Percentiles rank a stretch among this genome's conserved stretches.
Evolutionary conservation across 2,888 invertebrate species (phyloP).

Genomic region (Drosophila phalerata): DNA sequence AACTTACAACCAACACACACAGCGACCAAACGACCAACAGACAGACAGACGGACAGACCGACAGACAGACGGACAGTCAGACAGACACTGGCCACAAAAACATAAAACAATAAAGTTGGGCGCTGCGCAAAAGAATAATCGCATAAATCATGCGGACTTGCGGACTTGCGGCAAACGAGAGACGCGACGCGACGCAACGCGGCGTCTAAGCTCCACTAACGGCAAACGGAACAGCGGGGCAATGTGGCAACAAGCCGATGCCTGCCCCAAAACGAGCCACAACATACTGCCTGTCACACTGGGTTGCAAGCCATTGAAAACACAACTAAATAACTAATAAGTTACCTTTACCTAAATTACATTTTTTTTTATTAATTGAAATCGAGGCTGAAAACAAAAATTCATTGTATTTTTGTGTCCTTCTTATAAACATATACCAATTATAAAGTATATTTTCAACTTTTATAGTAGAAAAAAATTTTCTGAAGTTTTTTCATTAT

Average conservation of each 20-base stretch:
- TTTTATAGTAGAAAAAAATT: no score
- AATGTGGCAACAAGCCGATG: constrained; percentile 12
- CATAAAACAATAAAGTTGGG: constrained; percentile 80
- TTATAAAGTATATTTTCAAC: no score
- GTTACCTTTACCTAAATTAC: no score
- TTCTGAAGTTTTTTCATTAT: no score
- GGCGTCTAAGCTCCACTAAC: constrained; percentile 75
- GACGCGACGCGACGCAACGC: constrained; percentile 26
- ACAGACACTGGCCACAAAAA: constrained; percentile 66
- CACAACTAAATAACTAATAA: no score
- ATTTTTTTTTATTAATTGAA: no score
- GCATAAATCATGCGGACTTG: constrained; percentile 77
- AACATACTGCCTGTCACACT: constrained; percentile 6
- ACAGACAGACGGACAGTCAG: constrained; percentile 15
- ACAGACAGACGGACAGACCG: background rate
- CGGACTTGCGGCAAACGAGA: constrained; percentile 30
- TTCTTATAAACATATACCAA: no score
- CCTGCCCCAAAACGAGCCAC: constrained; percentile 6
- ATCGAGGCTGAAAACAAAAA: no score
- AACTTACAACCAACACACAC: constrained; percentile 7
- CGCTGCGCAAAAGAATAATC: constrained; percentile 81
- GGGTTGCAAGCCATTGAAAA: background rate
- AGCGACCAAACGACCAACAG: no score
- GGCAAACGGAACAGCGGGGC: constrained; percentile 39
- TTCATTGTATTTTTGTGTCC: no score